phyloP scores from a whole-genome alignment of 92 coral and sea anemone species.

The Parazoanthus darwini region DNA sequence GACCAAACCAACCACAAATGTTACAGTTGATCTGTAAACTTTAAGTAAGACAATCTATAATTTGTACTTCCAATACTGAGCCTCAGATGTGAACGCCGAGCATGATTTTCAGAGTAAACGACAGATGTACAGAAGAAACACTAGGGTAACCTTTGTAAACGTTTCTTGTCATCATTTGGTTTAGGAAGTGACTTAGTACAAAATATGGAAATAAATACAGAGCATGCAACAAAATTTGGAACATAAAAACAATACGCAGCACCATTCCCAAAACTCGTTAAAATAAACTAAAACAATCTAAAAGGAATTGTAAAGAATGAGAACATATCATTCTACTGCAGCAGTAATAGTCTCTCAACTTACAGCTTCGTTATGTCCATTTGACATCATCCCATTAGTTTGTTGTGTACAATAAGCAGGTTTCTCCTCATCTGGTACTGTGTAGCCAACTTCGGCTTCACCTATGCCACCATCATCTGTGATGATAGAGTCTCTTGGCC shows the following conservation, averaged over 20 bases:
- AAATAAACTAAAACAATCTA: too few relatives aligned
- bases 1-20: too few relatives aligned
- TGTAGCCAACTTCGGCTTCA: not conserved
- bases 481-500: not conserved
- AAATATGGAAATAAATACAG: not conserved
- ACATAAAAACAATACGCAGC: not conserved
- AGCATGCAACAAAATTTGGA: not conserved
- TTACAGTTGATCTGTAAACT: too few relatives aligned
- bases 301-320: too few relatives aligned
- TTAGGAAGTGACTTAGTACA: not conserved
- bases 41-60: too few relatives aligned
- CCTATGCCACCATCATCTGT: not conserved
- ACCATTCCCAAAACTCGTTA: too few relatives aligned
- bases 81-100: too few relatives aligned
- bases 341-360: not conserved
- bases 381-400: conserved; percentile 4
- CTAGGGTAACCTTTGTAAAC: too few relatives aligned
- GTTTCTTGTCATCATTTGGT: too few relatives aligned
- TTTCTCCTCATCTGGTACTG: conserved; percentile 23
- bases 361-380: conserved; percentile 20
- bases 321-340: not conserved
- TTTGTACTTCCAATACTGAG: too few relatives aligned
- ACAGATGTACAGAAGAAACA: too few relatives aligned
- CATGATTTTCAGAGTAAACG: too few relatives aligned
- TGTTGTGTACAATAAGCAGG: not conserved